Evolutionary conservation across 2,888 invertebrate species (phyloP).

Genomic region (Agrochola lychnidis): DNA sequence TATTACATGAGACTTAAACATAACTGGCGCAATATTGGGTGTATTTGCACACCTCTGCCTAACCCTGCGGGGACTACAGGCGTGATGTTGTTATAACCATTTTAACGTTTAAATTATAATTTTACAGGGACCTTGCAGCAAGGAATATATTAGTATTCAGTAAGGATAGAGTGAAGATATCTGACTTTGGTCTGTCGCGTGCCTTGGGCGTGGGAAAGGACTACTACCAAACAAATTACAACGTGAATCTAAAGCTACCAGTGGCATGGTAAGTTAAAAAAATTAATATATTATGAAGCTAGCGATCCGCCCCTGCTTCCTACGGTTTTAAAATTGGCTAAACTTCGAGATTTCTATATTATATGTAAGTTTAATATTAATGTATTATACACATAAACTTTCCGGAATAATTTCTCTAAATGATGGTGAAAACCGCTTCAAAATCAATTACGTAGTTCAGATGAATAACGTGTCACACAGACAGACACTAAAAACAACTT

Average conservation of each 20-base stretch:
- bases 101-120: neutral
- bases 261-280: slow-evolving; percentile 96
- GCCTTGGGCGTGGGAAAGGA: slow-evolving; percentile 99
- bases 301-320: neutral
- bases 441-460: neutral
- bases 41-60: too few species aligned
- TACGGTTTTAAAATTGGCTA: neutral
- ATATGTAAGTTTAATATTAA: too few species aligned
- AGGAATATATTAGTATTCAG: slow-evolving; percentile 99
- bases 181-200: slow-evolving; percentile 98
- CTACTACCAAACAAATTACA: slow-evolving; percentile 99
- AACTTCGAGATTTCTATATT: neutral
- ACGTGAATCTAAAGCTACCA: slow-evolving; percentile 98
- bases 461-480: neutral
- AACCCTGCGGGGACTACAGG: too few species aligned
- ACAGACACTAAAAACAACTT: too few species aligned
- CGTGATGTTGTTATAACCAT: neutral
- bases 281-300: neutral
- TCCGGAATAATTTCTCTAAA: neutral
- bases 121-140: slow-evolving; percentile 97
- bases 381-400: neutral
- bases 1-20: neutral
- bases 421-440: neutral
- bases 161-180: slow-evolving; percentile 99
- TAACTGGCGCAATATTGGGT: neutral